A percentile compares a stretch with the other conserved stretches of the same genome.
phyloP scores from a whole-genome alignment of 2,797 vertebrate genomes.

The Danio albolineatus region DNA sequence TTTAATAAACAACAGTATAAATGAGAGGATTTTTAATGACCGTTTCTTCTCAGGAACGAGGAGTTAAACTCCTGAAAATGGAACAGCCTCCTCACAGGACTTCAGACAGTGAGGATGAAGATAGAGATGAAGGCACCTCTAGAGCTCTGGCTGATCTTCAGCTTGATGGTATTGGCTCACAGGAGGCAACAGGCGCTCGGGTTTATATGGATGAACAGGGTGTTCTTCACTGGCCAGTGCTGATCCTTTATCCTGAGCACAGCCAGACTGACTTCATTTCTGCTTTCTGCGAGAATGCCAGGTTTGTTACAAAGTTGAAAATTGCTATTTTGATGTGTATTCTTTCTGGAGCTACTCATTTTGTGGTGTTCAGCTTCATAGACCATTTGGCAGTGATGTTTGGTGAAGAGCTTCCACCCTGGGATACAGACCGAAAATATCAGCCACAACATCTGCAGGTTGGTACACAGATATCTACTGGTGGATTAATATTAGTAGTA shows the following conservation, averaged over 20 bases:
- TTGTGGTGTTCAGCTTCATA: constrained; percentile 80
- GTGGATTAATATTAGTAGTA: no score
- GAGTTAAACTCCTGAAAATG: constrained; percentile 80
- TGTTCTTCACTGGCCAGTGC: constrained; percentile 89
- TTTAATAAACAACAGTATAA: background rate
- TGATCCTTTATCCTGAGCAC: constrained; percentile 94
- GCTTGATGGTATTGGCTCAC: constrained; percentile 78
- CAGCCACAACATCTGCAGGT: constrained; percentile 86
- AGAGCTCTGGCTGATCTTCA: constrained; percentile 72
- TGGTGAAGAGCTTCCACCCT: constrained; percentile 88
- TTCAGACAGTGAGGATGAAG: constrained; percentile 79
- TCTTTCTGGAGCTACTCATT: background rate
- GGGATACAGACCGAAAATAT: constrained; percentile 93
- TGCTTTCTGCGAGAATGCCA: constrained; percentile 88
- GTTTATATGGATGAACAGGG: constrained; percentile 86
- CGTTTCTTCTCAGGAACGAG: constrained; percentile 78
- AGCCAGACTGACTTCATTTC: constrained; percentile 92
- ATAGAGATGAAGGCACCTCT: constrained; percentile 60
- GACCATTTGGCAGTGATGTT: constrained; percentile 94
- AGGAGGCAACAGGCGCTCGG: constrained; percentile 78
- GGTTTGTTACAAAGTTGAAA: constrained; percentile 73
- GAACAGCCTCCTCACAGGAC: constrained; percentile 31
- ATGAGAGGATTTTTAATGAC: background rate
- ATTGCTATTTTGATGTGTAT: background rate
- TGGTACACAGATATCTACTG: constrained; percentile 53